Evolutionary conservation across 2,113 vertebrate genomes (phyloP).

Genomic region (Sinocyclocheilus grahami): DNA sequence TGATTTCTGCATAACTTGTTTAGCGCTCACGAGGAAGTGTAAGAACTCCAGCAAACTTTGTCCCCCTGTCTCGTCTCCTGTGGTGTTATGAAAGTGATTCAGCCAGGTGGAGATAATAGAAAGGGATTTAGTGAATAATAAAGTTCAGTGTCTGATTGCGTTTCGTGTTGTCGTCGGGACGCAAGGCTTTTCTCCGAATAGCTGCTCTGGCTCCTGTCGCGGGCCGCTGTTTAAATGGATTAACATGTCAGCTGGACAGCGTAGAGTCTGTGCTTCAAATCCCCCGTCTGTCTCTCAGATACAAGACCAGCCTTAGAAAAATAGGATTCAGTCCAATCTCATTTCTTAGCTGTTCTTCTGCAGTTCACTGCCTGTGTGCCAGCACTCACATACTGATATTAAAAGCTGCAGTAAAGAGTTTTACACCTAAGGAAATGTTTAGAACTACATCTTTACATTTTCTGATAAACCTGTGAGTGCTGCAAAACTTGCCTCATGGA

Average conservation of each 20-base stretch:
- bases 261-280: slow-evolving; percentile 71
- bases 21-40: background rate
- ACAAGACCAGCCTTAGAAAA: slow-evolving; percentile 49
- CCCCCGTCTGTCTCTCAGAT: slow-evolving; percentile 65
- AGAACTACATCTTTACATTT: background rate
- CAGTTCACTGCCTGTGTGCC: background rate
- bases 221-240: slow-evolving; percentile 69
- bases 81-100: background rate
- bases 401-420: background rate
- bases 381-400: slow-evolving; percentile 19
- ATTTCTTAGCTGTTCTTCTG: slow-evolving; percentile 50
- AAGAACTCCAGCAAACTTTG: slow-evolving; percentile 44
- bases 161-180: slow-evolving; percentile 36
- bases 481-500: background rate
- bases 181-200: background rate
- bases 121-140: slow-evolving; percentile 28
- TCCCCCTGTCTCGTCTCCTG: background rate
- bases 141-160: slow-evolving; percentile 49
- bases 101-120: slow-evolving; percentile 21
- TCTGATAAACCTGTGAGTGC: background rate
- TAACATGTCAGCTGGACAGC: slow-evolving; percentile 75
- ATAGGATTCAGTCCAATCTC: slow-evolving; percentile 71
- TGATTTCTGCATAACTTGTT: background rate
- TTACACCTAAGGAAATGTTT: background rate
- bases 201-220: background rate